Percentiles rank a stretch among this genome's conserved stretches.
These are phyloP conservation scores for Leptoclinus maculatus DNA, from an alignment of 2,797 vertebrate species.

Conservation along the genomic window DNA sequence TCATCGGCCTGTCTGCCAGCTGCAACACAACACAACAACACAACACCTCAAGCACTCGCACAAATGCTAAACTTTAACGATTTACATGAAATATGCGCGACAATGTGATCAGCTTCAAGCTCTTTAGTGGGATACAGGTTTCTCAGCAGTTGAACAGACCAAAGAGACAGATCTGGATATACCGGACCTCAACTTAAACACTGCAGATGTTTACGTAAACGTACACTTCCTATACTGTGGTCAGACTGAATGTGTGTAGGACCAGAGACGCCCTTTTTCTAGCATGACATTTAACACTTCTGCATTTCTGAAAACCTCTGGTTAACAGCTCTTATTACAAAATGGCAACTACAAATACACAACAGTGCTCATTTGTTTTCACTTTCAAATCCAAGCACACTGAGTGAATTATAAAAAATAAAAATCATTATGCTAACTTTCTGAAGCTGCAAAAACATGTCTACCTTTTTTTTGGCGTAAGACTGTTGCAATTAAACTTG, in stretches of 20 bases:
- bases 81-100: background rate
- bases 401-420: background rate
- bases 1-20: slow-evolving; percentile 96
- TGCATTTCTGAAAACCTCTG: slow-evolving; percentile 8
- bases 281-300: slow-evolving; percentile 4
- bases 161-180: background rate
- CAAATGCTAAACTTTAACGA: background rate
- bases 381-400: background rate
- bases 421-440: background rate
- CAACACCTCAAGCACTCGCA: background rate
- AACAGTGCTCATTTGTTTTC: background rate
- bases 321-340: background rate
- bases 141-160: background rate
- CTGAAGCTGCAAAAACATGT: background rate
- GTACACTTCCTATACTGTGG: background rate
- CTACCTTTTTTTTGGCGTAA: background rate
- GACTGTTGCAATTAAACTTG: background rate
- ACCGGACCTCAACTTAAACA: slow-evolving; percentile 17
- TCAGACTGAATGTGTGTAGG: background rate
- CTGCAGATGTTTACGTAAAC: background rate
- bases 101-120: background rate
- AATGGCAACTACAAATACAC: background rate
- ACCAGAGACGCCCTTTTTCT: background rate
- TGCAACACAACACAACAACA: slow-evolving; percentile 60
- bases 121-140: background rate